These are phyloP conservation scores for Rhinoraja longicauda DNA, from an alignment of 2,797 vertebrate species.

Conservation along the genomic window DNA sequence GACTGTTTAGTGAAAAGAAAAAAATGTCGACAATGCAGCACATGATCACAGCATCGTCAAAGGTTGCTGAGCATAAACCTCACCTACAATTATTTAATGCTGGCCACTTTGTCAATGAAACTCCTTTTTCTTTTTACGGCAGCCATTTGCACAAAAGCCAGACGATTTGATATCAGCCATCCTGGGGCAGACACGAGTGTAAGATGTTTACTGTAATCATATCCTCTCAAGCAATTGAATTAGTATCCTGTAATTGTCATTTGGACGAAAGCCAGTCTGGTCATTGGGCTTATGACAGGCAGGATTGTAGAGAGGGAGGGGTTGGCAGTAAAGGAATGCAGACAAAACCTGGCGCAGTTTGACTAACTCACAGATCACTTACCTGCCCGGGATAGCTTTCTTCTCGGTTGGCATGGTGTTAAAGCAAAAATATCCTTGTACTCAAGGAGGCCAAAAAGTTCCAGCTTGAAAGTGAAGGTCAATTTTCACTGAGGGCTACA, in stretches of 20 bases:
- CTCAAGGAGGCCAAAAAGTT: neutral
- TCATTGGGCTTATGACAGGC: constrained; percentile 22
- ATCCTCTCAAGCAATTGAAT: neutral
- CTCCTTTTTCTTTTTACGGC: neutral
- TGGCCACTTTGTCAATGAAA: neutral
- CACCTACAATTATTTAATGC: neutral
- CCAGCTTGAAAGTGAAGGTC: neutral
- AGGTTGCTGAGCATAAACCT: neutral
- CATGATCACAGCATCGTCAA: neutral
- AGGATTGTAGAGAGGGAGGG: neutral
- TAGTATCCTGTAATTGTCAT: constrained; percentile 18
- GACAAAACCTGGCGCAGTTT: neutral
- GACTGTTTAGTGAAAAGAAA: neutral
- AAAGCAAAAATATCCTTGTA: neutral
- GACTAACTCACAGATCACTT: constrained; percentile 10
- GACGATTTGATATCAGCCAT: neutral
- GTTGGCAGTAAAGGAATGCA: neutral
- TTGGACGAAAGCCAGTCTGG: neutral
- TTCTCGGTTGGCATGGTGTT: neutral
- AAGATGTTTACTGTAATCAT: neutral
- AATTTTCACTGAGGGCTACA: neutral
- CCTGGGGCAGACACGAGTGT: neutral
- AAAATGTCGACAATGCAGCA: neutral
- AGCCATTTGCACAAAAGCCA: neutral
- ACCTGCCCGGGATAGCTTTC: neutral